phyloP scores from a whole-genome alignment of 2,888 invertebrate species.

The Hyles lineata region DNA sequence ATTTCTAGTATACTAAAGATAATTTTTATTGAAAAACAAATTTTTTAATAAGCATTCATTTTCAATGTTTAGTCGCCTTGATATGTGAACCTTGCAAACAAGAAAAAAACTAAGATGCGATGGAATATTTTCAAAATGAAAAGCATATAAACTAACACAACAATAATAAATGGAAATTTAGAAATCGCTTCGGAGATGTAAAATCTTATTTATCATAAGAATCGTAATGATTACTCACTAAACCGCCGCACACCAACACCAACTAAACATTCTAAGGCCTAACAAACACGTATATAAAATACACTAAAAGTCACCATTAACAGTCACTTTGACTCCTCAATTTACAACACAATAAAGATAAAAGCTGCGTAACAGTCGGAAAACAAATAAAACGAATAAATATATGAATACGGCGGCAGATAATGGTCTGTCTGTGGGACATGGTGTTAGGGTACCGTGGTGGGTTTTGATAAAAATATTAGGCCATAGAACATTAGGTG shows the following conservation, averaged over 20 bases:
- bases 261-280: neutral
- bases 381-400: conserved; percentile 58
- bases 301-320: conserved; percentile 30
- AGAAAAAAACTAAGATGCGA: too few relatives aligned
- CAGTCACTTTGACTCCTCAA: conserved; percentile 59
- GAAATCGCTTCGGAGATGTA: too few relatives aligned
- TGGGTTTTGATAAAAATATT: neutral
- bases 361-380: conserved; percentile 48
- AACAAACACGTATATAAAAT: conserved; percentile 27
- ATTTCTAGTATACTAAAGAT: too few relatives aligned
- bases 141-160: too few relatives aligned
- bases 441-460: conserved; percentile 32
- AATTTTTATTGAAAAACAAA: too few relatives aligned
- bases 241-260: neutral
- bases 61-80: too few relatives aligned
- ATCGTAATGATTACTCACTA: neutral
- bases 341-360: conserved; percentile 64
- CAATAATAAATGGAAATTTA: too few relatives aligned
- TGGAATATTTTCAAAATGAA: too few relatives aligned
- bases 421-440: conserved; percentile 60
- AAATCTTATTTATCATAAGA: neutral
- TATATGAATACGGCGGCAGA: conserved; percentile 65
- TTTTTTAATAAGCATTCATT: too few relatives aligned
- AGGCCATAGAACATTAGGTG: neutral
- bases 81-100: too few relatives aligned